A percentile compares a stretch with the other conserved stretches of the same genome.
Evolutionary conservation across 37 sponge, comb jelly and placozoan genomes (phyloP).

Genomic region (Bolinopsis microptera): DNA sequence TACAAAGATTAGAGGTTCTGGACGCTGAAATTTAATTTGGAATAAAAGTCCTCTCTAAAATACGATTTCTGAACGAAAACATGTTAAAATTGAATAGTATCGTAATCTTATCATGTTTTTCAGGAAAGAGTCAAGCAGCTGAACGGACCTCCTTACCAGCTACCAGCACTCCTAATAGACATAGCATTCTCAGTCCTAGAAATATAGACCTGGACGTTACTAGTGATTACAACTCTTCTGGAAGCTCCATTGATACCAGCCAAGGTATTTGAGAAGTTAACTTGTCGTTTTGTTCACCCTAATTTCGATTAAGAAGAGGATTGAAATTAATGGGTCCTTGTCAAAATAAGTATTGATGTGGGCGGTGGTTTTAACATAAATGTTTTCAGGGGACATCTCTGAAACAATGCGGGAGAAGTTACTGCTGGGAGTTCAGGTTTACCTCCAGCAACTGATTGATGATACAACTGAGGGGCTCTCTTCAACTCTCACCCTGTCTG

Average conservation of each 20-base stretch:
- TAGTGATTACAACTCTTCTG: constrained; percentile 50
- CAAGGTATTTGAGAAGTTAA: neutral
- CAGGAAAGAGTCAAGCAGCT: neutral
- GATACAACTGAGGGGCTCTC: constrained; percentile 19
- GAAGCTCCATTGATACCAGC: neutral
- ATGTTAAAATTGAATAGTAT: too few relatives aligned
- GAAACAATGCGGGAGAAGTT: neutral
- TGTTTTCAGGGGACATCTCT: neutral
- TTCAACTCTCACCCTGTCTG: neutral
- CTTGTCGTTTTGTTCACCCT: too few relatives aligned
- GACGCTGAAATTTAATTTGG: too few relatives aligned
- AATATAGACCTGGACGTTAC: constrained; percentile 18
- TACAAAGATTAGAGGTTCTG: too few relatives aligned
- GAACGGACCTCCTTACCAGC: neutral
- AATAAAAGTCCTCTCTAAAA: too few relatives aligned
- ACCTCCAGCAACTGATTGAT: neutral
- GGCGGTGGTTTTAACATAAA: too few relatives aligned
- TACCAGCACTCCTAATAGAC: neutral
- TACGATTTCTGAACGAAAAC: too few relatives aligned
- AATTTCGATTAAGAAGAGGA: too few relatives aligned
- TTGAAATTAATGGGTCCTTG: too few relatives aligned
- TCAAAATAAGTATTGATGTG: too few relatives aligned
- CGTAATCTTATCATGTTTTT: too few relatives aligned
- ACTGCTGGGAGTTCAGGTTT: neutral
- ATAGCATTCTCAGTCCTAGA: neutral